A percentile compares a stretch with the other conserved stretches of the same genome.
phyloP scores from a whole-genome alignment of 2,888 invertebrate species.

The Phlogophora meticulosa region DNA sequence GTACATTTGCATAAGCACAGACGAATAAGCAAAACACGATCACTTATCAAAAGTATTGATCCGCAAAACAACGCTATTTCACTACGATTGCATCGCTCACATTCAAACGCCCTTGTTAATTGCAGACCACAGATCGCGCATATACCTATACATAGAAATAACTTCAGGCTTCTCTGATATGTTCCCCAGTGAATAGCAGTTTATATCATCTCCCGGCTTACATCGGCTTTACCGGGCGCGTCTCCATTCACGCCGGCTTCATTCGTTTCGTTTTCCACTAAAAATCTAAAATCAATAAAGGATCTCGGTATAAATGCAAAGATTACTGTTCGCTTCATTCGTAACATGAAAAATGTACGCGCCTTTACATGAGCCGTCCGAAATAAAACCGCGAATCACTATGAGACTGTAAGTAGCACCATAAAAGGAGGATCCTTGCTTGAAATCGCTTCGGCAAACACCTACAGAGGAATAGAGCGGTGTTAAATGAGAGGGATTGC shows the following conservation, averaged over 20 bases:
- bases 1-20: no score
- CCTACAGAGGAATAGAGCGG: constrained; percentile 89
- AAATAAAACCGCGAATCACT: constrained; percentile 91
- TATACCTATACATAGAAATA: constrained; percentile 69
- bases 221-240: constrained; percentile 87
- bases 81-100: constrained; percentile 11
- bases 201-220: constrained; percentile 89
- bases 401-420: constrained; percentile 89
- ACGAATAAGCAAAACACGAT: neutral
- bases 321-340: constrained; percentile 89
- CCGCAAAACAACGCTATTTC: neutral
- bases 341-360: constrained; percentile 89
- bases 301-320: constrained; percentile 91
- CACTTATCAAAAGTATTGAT: neutral
- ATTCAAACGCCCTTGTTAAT: constrained; percentile 51
- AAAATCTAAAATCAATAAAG: constrained; percentile 92
- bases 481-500: constrained; percentile 91
- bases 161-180: constrained; percentile 83
- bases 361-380: constrained; percentile 88
- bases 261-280: constrained; percentile 90
- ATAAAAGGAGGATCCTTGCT: constrained; percentile 89
- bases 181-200: constrained; percentile 85
- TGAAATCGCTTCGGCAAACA: constrained; percentile 91
- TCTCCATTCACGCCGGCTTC: constrained; percentile 89
- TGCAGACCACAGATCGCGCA: constrained; percentile 64